Percentiles rank a stretch among this genome's conserved stretches.
Evolutionary conservation across 2,113 vertebrate species (phyloP).

Genomic region (Boleophthalmus pectinirostris): DNA sequence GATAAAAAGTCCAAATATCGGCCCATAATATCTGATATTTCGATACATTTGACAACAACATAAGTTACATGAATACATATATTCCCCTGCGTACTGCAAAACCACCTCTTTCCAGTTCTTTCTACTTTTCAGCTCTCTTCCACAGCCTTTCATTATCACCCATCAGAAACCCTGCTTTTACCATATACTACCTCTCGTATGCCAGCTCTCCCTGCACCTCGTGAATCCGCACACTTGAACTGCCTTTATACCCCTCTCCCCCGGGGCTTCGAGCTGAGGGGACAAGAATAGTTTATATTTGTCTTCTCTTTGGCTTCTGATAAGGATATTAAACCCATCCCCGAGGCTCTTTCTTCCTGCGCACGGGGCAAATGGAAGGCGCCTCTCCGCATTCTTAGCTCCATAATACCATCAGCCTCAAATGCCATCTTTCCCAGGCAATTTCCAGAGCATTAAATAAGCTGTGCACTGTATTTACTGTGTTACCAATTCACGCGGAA

Average conservation of each 20-base stretch:
- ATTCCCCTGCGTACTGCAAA: background rate
- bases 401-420: conserved; percentile 20
- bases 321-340: conserved; percentile 59
- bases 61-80: background rate
- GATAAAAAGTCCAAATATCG: no score
- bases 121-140: background rate
- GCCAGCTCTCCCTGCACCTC: background rate
- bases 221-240: conserved; percentile 32
- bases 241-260: conserved; percentile 29
- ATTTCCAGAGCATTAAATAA: conserved; percentile 18
- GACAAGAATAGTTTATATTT: conserved; percentile 55
- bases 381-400: conserved; percentile 25
- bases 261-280: conserved; percentile 31
- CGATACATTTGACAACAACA: no score
- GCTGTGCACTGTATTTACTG: conserved; percentile 20
- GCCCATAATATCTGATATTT: no score
- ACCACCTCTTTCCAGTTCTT: background rate
- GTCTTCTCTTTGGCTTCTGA: conserved; percentile 55
- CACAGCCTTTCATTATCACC: background rate
- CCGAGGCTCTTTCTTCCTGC: conserved; percentile 32
- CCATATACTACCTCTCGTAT: background rate
- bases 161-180: background rate
- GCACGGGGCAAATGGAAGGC: conserved; percentile 31
- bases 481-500: conserved; percentile 15
- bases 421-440: conserved; percentile 16